These are phyloP conservation scores for Drosophila formosana DNA, from an alignment of 2,888 invertebrate genomes.

Conservation along the genomic window DNA sequence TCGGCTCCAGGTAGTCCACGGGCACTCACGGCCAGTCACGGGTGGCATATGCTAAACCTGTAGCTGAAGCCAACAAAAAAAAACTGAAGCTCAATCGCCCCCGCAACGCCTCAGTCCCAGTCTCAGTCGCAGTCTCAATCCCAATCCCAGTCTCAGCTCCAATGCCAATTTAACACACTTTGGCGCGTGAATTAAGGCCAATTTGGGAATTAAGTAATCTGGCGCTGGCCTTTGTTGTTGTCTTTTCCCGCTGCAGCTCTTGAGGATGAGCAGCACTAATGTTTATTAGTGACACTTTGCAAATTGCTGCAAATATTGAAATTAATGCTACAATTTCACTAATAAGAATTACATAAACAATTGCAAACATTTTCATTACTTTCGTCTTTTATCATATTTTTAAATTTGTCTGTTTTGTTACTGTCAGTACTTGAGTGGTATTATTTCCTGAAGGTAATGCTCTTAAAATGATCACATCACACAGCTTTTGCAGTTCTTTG, in stretches of 20 bases:
- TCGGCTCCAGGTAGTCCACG: conserved; percentile 65
- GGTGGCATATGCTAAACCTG: conserved; percentile 78
- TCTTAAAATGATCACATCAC: neutral
- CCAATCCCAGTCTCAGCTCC: conserved; percentile 13
- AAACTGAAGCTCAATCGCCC: conserved; percentile 52
- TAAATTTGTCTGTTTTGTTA: neutral
- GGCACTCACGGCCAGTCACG: conserved; percentile 72
- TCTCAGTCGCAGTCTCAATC: neutral
- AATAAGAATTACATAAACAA: neutral
- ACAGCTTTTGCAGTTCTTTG: conserved; percentile 4
- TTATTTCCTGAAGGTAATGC: conserved; percentile 8
- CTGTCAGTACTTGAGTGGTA: neutral
- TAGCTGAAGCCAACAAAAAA: conserved; percentile 47
- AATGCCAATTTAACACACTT: conserved; percentile 83
- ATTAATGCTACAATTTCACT: conserved; percentile 13
- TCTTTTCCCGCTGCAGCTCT: conserved; percentile 10
- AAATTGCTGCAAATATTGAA: conserved; percentile 48
- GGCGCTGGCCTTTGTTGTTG: conserved; percentile 52
- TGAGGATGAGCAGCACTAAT: conserved; percentile 52
- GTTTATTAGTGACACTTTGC: conserved; percentile 69
- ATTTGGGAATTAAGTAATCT: conserved; percentile 84
- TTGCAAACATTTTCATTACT: no score
- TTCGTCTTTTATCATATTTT: neutral
- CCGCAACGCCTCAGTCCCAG: conserved; percentile 38
- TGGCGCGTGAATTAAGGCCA: conserved; percentile 84